A percentile compares a stretch with the other conserved stretches of the same genome.
Evolutionary conservation across 1,140 invertebrate species (phyloP).

Genomic region (Amphibalanus amphitrite): DNA sequence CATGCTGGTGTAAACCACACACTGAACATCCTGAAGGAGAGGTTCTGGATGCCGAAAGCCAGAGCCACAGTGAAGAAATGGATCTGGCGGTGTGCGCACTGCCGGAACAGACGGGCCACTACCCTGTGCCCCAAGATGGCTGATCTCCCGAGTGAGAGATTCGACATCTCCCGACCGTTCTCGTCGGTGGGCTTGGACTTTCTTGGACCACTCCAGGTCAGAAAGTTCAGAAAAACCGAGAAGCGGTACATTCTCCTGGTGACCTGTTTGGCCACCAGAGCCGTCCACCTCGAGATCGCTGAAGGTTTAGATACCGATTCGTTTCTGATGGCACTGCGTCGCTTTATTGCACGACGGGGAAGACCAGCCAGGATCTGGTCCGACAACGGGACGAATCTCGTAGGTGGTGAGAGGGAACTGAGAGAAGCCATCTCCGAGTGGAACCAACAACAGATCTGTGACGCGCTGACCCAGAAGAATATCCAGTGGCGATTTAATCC

Average conservation of each 20-base stretch:
- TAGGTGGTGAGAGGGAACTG: constrained; percentile 18
- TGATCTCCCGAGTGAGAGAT: constrained; percentile 14
- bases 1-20: constrained; percentile 6
- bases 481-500: constrained; percentile 19
- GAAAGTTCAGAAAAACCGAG: constrained; percentile 12
- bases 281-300: constrained; percentile 22
- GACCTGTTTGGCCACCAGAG: constrained; percentile 18
- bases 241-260: constrained; percentile 19
- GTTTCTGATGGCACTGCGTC: constrained; percentile 19
- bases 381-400: constrained; percentile 25
- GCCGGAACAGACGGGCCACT: constrained; percentile 5
- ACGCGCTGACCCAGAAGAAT: constrained; percentile 8
- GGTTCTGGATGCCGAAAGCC: constrained; percentile 11
- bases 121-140: constrained; percentile 8
- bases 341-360: constrained; percentile 21
- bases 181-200: constrained; percentile 17
- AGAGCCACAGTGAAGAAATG: constrained; percentile 2
- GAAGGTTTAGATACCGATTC: constrained; percentile 18
- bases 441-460: constrained; percentile 12
- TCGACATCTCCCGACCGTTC: constrained; percentile 13
- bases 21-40: constrained; percentile 6
- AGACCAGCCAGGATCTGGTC: constrained; percentile 15
- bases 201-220: constrained; percentile 18
- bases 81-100: constrained; percentile 10
- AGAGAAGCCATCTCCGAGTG: constrained; percentile 12